These are phyloP conservation scores for Epinephelus moara DNA, from an alignment of 2,113 vertebrate species.

Conservation along the genomic window DNA sequence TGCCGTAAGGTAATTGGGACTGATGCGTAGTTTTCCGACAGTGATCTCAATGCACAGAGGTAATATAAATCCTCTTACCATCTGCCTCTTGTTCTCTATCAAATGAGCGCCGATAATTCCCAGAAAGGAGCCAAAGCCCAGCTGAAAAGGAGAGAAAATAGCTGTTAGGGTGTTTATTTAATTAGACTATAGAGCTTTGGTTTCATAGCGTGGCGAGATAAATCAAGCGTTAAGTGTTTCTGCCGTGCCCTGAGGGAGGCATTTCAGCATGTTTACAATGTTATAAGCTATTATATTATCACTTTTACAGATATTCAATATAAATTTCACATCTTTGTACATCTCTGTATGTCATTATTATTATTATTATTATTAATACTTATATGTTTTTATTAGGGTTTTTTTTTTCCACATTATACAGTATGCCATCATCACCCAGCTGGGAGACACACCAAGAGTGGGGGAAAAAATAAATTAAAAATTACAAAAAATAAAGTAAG, in stretches of 20 bases:
- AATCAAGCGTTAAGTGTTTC: not conserved
- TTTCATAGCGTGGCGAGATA: not conserved
- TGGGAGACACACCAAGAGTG: no score
- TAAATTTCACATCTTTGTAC: not conserved
- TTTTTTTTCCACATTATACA: no score
- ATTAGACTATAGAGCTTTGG: slow-evolving; percentile 20
- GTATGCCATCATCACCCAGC: no score
- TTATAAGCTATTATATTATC: not conserved
- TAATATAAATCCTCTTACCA: slow-evolving; percentile 90
- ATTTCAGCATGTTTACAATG: not conserved
- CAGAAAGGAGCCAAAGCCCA: slow-evolving; percentile 97
- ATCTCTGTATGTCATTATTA: not conserved
- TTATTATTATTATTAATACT: no score
- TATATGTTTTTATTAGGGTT: no score
- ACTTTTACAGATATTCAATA: not conserved
- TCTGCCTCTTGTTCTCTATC: slow-evolving; percentile 98
- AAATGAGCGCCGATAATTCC: slow-evolving; percentile 98
- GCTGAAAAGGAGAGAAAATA: slow-evolving; percentile 85
- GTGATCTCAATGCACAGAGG: slow-evolving; percentile 51
- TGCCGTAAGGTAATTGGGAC: slow-evolving; percentile 20
- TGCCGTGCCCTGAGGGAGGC: not conserved
- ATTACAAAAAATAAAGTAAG: no score
- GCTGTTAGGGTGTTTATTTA: slow-evolving; percentile 41
- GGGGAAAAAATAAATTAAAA: no score
- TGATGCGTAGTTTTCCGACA: slow-evolving; percentile 5